phyloP scores from a whole-genome alignment of 2,113 vertebrate species.

The rabbit (Oryctolagus cuniculus) region DNA sequence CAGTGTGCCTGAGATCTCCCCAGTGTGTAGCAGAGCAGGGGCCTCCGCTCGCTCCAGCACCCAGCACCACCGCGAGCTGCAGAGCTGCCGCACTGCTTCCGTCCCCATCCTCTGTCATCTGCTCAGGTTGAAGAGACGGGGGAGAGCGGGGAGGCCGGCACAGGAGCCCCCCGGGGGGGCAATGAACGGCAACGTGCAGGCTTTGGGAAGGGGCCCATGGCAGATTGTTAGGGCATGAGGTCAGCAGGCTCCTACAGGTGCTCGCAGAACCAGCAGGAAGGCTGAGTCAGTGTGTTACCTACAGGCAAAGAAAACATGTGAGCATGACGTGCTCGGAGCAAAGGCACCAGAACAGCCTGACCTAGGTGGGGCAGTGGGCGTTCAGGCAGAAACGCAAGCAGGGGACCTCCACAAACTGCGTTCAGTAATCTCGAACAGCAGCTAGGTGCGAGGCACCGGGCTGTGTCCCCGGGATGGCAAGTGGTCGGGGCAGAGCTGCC shows the following conservation, averaged over 20 bases:
- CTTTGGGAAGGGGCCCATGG: background rate
- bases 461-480: background rate
- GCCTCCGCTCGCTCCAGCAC: background rate
- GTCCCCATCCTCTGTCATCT: background rate
- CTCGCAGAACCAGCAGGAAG: background rate
- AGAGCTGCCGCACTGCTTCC: background rate
- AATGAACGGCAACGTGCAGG: background rate
- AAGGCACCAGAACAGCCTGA: background rate
- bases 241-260: too few species aligned
- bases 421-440: background rate
- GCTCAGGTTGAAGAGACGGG: background rate
- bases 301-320: background rate
- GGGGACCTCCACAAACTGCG: background rate
- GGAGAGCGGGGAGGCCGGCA: background rate
- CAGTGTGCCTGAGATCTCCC: background rate
- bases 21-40: background rate
- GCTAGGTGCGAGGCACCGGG: accelerated
- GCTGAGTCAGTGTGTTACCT: background rate
- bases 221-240: background rate
- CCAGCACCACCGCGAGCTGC: background rate
- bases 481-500: background rate
- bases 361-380: background rate
- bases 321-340: background rate
- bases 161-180: background rate
- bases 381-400: background rate